Percentiles rank a stretch among this genome's conserved stretches.
These are phyloP conservation scores for Xestoiulus laeticollis DNA, from an alignment of 2,888 invertebrate genomes.

Conservation along the genomic window DNA sequence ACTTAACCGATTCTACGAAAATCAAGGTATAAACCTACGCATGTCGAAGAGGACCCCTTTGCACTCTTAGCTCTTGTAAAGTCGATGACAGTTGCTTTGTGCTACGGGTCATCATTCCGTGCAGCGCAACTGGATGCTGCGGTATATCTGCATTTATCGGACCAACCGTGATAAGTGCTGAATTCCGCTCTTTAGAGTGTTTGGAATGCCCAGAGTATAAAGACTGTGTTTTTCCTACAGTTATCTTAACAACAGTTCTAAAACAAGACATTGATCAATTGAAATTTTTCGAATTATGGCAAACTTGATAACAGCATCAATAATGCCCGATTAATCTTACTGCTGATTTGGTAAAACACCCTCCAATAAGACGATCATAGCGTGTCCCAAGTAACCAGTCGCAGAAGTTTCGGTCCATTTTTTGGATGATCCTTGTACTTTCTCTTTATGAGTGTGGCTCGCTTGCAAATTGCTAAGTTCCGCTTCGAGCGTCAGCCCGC, in stretches of 20 bases:
- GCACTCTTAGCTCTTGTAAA: conserved; percentile 73
- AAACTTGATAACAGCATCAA: neutral
- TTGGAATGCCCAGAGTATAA: conserved; percentile 86
- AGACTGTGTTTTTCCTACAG: conserved; percentile 90
- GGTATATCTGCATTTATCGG: conserved; percentile 94
- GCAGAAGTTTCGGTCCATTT: conserved; percentile 63
- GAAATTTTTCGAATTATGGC: neutral
- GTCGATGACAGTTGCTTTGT: conserved; percentile 93
- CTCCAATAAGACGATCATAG: conserved; percentile 90
- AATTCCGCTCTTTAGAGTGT: conserved; percentile 79
- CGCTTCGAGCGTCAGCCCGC: conserved; percentile 92
- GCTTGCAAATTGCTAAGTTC: conserved; percentile 91
- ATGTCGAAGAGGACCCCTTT: conserved; percentile 57
- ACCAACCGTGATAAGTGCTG: conserved; percentile 84
- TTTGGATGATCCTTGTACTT: conserved; percentile 64
- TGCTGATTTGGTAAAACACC: conserved; percentile 90
- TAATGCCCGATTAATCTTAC: conserved; percentile 66
- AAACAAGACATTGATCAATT: too few relatives aligned
- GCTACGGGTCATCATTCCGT: conserved; percentile 97
- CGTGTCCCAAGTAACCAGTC: conserved; percentile 88
- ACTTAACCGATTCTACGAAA: too few relatives aligned
- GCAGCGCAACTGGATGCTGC: conserved; percentile 96
- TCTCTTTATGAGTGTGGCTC: conserved; percentile 90
- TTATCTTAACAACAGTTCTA: conserved; percentile 92
- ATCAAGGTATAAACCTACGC: neutral